These are phyloP conservation scores for Adoxophyes honmai DNA, from an alignment of 1,140 invertebrate genomes.

Conservation along the genomic window DNA sequence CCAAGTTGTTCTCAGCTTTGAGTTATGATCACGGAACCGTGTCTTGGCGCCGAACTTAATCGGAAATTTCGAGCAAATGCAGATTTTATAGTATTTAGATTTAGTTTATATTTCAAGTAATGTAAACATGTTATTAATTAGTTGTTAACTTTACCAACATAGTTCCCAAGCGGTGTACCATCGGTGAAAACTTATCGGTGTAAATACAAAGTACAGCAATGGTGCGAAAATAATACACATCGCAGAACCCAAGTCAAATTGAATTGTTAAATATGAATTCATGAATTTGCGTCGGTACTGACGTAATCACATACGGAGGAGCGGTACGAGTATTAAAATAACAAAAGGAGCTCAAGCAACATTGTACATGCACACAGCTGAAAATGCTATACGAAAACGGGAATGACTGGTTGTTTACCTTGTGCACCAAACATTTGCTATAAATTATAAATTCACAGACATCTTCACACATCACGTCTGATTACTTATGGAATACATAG, in stretches of 20 bases:
- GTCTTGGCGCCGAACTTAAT: not conserved
- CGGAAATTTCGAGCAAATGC: not conserved
- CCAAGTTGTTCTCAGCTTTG: not conserved
- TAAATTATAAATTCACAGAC: no score
- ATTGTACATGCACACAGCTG: not conserved
- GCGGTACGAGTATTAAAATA: not conserved
- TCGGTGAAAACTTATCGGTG: no score
- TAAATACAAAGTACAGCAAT: not conserved
- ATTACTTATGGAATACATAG: no score
- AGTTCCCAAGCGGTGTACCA: no score
- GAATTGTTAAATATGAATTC: not conserved
- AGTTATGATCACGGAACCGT: not conserved
- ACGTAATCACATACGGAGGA: not conserved
- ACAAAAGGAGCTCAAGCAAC: not conserved
- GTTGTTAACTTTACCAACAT: no score
- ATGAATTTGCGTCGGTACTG: not conserved
- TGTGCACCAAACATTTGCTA: no score
- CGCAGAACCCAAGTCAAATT: not conserved
- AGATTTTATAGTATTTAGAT: conserved; percentile 4
- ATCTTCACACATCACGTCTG: no score
- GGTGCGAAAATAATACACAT: not conserved
- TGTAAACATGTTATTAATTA: no score
- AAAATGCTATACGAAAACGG: no score
- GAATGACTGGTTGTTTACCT: no score
- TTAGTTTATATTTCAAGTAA: not conserved